Conservation (phyloP, 2,888 invertebrate species). For the Teinopalpus imperialis region DNA sequence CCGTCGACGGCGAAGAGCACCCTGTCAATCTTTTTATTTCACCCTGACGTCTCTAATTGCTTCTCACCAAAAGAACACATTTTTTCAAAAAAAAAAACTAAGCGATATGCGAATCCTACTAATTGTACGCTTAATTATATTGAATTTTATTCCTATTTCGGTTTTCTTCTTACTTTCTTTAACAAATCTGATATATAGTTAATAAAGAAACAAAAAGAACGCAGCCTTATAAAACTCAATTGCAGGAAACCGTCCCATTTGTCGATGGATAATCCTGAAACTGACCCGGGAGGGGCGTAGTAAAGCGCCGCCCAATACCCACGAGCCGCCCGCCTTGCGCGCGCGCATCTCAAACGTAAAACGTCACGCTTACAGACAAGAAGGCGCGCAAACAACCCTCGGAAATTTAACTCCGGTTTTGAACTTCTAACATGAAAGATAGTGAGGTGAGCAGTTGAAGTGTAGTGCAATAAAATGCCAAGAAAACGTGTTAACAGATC, state of each 20-base stretch:
- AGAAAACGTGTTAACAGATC: conserved; percentile 64
- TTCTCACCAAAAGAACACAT: conserved; percentile 35
- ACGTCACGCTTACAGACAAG: conserved; percentile 46
- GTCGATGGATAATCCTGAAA: conserved; percentile 49
- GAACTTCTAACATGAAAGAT: conserved; percentile 28
- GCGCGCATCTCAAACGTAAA: conserved; percentile 59
- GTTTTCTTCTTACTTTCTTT: no score
- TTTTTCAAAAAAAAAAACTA: no score
- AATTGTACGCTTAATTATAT: no score
- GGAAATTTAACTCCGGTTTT: conserved; percentile 23
- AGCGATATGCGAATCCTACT: no score
- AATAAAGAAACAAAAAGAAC: conserved; percentile 28
- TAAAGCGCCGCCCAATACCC: conserved; percentile 62
- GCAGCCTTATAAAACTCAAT: conserved; percentile 19
- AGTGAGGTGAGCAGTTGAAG: conserved; percentile 37
- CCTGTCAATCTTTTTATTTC: conserved; percentile 55
- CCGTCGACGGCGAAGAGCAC: conserved; percentile 38
- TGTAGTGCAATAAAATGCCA: conserved; percentile 53
- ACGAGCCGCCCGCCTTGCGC: conserved; percentile 62
- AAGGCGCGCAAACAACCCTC: conserved; percentile 32
- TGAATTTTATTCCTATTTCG: no score
- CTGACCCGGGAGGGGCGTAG: conserved; percentile 60
- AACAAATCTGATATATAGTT: conserved; percentile 22
- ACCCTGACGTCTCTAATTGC: conserved; percentile 58
- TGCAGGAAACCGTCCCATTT: conserved; percentile 39